Evolutionary conservation across 2,113 vertebrate species (phyloP).

Genomic region (Eudorcas thomsonii): DNA sequence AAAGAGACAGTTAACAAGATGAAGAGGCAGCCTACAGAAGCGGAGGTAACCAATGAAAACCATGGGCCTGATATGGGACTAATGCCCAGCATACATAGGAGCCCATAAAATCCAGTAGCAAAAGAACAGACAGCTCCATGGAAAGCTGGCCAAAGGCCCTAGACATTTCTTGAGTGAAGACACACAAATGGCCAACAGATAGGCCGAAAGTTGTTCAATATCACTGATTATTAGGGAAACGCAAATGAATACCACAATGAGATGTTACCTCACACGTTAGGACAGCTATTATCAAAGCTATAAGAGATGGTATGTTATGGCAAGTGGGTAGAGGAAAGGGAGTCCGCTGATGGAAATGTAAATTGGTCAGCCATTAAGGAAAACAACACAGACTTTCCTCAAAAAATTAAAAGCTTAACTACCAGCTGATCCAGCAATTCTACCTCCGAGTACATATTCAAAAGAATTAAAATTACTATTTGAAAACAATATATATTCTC

Average conservation of each 20-base stretch:
- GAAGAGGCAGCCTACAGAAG: neutral
- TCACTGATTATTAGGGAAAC: neutral
- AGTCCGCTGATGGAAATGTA: neutral
- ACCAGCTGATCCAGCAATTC: neutral
- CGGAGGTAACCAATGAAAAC: fast-evolving
- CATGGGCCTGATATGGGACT: neutral
- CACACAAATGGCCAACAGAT: neutral
- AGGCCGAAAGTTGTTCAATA: neutral
- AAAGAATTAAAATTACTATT: neutral
- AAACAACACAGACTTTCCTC: neutral
- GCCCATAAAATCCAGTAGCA: neutral
- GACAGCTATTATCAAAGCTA: neutral
- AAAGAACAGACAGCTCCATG: neutral
- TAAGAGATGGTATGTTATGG: neutral
- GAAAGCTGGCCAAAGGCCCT: neutral
- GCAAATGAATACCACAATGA: neutral
- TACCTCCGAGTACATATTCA: neutral
- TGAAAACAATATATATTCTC: neutral
- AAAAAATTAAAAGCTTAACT: neutral
- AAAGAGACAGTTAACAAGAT: neutral
- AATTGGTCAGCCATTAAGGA: neutral
- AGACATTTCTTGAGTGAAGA: neutral
- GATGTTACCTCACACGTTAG: neutral
- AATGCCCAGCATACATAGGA: neutral
- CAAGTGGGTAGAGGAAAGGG: neutral